A percentile compares a stretch with the other conserved stretches of the same genome.
phyloP scores from a whole-genome alignment of 2,113 vertebrate genomes.

The Ploceus nigricollis region DNA sequence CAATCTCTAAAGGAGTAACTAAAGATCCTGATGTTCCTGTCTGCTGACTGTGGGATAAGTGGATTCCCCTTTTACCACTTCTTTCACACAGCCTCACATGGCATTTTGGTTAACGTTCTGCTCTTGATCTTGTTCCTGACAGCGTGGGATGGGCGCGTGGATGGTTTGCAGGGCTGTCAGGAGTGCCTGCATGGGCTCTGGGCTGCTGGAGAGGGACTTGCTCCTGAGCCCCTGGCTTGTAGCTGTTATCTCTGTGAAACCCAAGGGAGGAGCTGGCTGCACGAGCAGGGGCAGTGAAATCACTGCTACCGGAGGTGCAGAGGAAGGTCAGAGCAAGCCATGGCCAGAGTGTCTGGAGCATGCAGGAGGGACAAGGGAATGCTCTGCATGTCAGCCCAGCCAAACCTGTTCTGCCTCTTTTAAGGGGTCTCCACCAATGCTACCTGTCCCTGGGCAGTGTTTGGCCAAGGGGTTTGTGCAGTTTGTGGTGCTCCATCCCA shows the following conservation, averaged over 20 bases:
- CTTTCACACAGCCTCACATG: background rate
- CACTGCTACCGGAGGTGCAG: background rate
- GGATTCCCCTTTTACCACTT: slow-evolving; percentile 21
- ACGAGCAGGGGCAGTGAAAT: background rate
- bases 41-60: background rate
- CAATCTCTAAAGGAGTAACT: background rate
- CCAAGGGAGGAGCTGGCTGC: background rate
- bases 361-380: background rate
- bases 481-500: background rate
- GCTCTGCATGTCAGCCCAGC: fast-evolving
- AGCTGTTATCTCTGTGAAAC: background rate
- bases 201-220: background rate
- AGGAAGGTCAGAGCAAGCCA: background rate
- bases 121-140: background rate
- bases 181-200: background rate
- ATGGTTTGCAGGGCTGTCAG: background rate
- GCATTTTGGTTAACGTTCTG: background rate
- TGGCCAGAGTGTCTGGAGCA: background rate
- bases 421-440: background rate
- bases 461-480: background rate
- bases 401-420: background rate
- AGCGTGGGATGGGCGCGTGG: fast-evolving
- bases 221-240: background rate
- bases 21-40: background rate
- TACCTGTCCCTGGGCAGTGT: background rate